These are phyloP conservation scores for Anguilla marmorata DNA, from an alignment of 2,797 vertebrate genomes.

Conservation along the genomic window DNA sequence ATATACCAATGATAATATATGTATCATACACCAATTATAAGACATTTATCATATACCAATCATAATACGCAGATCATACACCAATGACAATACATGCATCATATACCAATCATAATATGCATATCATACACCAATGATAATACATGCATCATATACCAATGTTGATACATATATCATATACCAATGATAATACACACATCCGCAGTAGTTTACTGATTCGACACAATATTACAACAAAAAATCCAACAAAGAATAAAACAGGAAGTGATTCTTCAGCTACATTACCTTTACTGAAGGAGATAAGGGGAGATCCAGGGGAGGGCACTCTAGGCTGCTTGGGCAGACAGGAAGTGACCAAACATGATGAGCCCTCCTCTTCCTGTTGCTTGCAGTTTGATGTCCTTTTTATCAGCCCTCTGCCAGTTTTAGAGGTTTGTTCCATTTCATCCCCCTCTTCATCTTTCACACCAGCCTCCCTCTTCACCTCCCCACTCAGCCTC, in stretches of 20 bases:
- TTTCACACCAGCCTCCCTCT: background rate
- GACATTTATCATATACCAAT: too few relatives aligned
- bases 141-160: too few relatives aligned
- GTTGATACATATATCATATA: too few relatives aligned
- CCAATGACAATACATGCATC: too few relatives aligned
- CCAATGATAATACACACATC: too few relatives aligned
- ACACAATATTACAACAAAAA: background rate
- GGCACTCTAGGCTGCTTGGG: background rate
- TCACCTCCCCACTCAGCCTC: slow-evolving; percentile 8
- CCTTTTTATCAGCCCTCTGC: slow-evolving; percentile 36
- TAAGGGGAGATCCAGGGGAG: background rate
- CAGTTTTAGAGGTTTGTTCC: background rate
- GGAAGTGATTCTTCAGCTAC: background rate
- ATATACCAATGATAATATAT: too few relatives aligned
- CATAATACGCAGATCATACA: too few relatives aligned
- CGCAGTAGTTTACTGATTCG: too few relatives aligned
- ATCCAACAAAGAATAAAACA: too few relatives aligned
- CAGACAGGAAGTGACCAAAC: background rate
- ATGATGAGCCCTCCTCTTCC: background rate
- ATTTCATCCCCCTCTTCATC: background rate
- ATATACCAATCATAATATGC: too few relatives aligned
- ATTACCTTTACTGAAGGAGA: background rate
- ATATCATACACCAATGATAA: too few relatives aligned
- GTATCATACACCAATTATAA: too few relatives aligned
- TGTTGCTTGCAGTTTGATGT: background rate